phyloP scores from a whole-genome alignment of 2,797 vertebrate genomes.

The Xenopus petersii region DNA sequence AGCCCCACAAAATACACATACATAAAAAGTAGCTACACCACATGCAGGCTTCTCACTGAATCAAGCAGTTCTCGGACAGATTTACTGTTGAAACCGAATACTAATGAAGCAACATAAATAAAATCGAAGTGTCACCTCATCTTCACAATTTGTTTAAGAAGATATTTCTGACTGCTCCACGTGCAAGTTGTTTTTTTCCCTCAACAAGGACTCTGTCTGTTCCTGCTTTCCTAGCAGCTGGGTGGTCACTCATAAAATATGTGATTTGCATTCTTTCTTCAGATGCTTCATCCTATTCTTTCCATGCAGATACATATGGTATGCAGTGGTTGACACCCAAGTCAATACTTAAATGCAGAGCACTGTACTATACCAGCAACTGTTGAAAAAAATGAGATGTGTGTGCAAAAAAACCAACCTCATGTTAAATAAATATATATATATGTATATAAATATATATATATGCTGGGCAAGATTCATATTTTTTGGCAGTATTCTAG shows the following conservation, averaged over 20 bases:
- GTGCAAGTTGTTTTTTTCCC: constrained; percentile 85
- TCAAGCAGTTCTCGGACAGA: constrained; percentile 12
- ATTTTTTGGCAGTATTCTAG: no score
- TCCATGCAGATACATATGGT: constrained; percentile 77
- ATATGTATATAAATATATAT: no score
- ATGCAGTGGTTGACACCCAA: constrained; percentile 60
- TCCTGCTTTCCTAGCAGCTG: constrained; percentile 76
- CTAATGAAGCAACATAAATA: constrained; percentile 43
- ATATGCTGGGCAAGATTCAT: no score
- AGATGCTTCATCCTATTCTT: constrained; percentile 72
- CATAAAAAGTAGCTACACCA: neutral
- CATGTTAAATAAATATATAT: no score
- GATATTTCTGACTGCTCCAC: constrained; percentile 85
- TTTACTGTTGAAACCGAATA: constrained; percentile 29
- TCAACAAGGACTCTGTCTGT: constrained; percentile 78
- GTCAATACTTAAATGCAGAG: neutral
- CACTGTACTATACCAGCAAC: neutral
- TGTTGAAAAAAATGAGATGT: no score
- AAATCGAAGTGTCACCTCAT: constrained; percentile 39
- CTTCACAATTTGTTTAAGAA: constrained; percentile 47
- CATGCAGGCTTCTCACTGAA: neutral
- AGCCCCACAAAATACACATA: no score
- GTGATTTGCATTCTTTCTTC: constrained; percentile 83
- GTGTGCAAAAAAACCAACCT: no score
- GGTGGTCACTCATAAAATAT: constrained; percentile 89